A percentile compares a stretch with the other conserved stretches of the same genome.
Conservation (phyloP, 2,888 invertebrate genomes). For the Drosophila phalerata region DNA sequence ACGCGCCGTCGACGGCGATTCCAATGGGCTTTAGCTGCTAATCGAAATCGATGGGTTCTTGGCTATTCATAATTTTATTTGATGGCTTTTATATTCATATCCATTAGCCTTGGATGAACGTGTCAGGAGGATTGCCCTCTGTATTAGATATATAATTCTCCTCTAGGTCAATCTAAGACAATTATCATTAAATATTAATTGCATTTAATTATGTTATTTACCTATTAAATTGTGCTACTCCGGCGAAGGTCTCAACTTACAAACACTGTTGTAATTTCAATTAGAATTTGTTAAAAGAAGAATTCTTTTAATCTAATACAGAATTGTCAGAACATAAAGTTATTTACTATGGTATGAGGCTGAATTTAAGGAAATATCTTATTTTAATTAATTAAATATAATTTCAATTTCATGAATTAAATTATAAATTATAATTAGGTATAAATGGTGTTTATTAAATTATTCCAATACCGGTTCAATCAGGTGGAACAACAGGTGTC, state of each 20-base stretch:
- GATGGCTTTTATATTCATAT: constrained; percentile 55
- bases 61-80: constrained; percentile 71
- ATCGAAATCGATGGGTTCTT: constrained; percentile 55
- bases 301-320: not conserved
- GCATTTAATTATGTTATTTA: constrained; percentile 14
- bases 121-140: constrained; percentile 26
- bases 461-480: too few relatives aligned
- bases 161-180: constrained; percentile 41
- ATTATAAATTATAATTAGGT: too few relatives aligned
- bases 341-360: too few relatives aligned
- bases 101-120: constrained; percentile 51
- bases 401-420: too few relatives aligned
- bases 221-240: not conserved
- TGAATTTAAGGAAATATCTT: too few relatives aligned
- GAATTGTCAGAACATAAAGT: too few relatives aligned
- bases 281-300: not conserved
- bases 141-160: constrained; percentile 38
- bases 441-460: too few relatives aligned
- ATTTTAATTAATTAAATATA: too few relatives aligned
- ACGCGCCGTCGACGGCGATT: constrained; percentile 35
- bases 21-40: constrained; percentile 32
- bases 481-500: too few relatives aligned
- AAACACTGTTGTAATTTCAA: not conserved
- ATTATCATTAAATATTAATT: constrained; percentile 19
- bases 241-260: not conserved